Evolutionary conservation across 2,797 vertebrate species (phyloP).

Genomic region (Acomys russatus): DNA sequence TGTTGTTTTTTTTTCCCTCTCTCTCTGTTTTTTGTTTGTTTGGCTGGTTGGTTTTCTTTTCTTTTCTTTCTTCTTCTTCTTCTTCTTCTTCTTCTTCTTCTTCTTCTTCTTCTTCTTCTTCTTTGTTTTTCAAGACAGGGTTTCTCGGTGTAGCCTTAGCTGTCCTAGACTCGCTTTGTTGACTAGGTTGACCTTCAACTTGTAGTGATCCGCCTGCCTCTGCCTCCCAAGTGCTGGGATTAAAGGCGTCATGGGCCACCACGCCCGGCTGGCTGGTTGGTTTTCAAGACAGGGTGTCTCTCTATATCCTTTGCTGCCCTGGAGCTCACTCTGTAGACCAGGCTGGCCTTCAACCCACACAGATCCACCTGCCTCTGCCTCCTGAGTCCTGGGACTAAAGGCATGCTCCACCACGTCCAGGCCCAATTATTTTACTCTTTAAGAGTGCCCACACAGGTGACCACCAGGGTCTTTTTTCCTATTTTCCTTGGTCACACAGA

Average conservation of each 20-base stretch:
- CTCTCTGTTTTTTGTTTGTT: neutral
- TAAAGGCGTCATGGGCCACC: no score
- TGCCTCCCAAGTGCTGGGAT: no score
- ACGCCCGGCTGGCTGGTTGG: neutral
- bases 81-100: no score
- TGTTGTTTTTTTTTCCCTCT: no score
- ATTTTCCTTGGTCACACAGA: neutral
- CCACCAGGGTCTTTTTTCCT: neutral
- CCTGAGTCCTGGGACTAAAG: neutral
- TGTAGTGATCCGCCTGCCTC: no score
- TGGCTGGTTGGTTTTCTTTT: neutral
- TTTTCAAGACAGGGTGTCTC: neutral
- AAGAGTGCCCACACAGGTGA: no score
- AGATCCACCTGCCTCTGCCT: neutral
- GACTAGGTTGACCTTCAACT: no score
- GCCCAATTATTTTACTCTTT: neutral
- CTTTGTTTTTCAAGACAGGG: no score
- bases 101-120: no score
- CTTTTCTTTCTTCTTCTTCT: no score
- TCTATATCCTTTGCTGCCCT: neutral
- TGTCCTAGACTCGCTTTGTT: no score
- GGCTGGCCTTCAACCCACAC: neutral
- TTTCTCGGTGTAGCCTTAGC: no score
- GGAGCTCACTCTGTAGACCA: neutral
- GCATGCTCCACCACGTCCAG: rapidly evolving